A percentile compares a stretch with the other conserved stretches of the same genome.
Conservation (phyloP, 1,140 invertebrate species). For the Leptoteleia sp. region DNA sequence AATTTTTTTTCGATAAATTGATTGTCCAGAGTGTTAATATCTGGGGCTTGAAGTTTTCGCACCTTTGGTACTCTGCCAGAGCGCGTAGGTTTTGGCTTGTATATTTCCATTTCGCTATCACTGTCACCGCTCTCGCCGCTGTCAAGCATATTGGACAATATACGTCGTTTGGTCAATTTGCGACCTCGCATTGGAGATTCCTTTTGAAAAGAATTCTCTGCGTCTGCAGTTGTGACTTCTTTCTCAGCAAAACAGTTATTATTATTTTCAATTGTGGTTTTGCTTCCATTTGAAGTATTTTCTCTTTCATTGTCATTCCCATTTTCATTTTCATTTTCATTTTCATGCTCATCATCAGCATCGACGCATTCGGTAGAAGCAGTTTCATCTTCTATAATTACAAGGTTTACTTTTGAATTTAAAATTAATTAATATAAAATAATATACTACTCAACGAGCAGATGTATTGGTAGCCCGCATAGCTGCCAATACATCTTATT, state of each 20-base stretch:
- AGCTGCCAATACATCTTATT: too few species aligned
- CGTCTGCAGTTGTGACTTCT: too few species aligned
- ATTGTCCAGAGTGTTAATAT: constrained; percentile 68
- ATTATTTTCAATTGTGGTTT: too few species aligned
- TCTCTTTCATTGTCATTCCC: constrained; percentile 28
- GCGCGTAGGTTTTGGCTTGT: constrained; percentile 74
- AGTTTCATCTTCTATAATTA: too few species aligned
- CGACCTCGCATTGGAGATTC: constrained; percentile 3
- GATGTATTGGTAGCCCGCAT: too few species aligned
- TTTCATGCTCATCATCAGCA: constrained; percentile 50
- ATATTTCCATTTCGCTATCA: constrained; percentile 72
- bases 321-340: constrained; percentile 27
- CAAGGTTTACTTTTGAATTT: too few species aligned
- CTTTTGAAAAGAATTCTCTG: neutral
- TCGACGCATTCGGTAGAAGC: constrained; percentile 9
- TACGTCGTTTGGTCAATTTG: neutral
- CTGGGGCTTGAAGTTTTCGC: constrained; percentile 71
- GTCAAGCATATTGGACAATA: neutral
- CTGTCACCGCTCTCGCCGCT: constrained; percentile 34
- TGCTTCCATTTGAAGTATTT: neutral
- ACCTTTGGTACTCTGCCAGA: constrained; percentile 74
- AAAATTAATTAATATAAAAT: too few species aligned
- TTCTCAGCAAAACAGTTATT: too few species aligned
- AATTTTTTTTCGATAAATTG: constrained; percentile 14
- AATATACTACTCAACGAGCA: too few species aligned